These are phyloP conservation scores for Chelmon rostratus DNA, from an alignment of 2,797 vertebrate species.

Conservation along the genomic window DNA sequence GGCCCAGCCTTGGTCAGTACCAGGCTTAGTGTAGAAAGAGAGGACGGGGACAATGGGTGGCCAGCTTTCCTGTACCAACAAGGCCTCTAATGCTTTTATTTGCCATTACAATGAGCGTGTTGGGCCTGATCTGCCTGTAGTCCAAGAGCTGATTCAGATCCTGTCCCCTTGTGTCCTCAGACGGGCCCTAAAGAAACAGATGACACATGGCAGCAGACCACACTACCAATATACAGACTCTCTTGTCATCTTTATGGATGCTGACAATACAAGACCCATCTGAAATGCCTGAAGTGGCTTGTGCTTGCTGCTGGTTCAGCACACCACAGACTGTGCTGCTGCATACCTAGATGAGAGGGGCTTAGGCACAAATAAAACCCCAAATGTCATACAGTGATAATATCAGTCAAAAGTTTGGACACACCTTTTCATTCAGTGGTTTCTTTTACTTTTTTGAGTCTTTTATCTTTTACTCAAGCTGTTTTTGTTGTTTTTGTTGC, in stretches of 20 bases:
- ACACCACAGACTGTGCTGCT: conserved; percentile 41
- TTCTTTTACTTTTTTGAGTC: too few species aligned
- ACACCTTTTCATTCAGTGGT: too few species aligned
- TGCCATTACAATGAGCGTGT: conserved; percentile 66
- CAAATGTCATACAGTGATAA: conserved; percentile 36
- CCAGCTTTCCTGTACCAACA: conserved; percentile 67
- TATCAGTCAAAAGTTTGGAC: too few species aligned
- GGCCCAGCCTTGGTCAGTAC: conserved; percentile 40
- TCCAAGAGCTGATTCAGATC: conserved; percentile 79
- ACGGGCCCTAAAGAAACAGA: conserved; percentile 76
- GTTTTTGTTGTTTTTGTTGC: too few species aligned
- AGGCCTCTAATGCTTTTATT: conserved; percentile 68
- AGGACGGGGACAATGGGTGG: conserved; percentile 57
- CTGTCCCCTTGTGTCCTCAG: conserved; percentile 73
- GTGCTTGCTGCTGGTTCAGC: conserved; percentile 69
- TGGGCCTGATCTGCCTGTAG: conserved; percentile 54
- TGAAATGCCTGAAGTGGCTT: conserved; percentile 65
- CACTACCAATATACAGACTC: conserved; percentile 47
- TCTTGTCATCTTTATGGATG: conserved; percentile 67
- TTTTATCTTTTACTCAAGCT: too few species aligned
- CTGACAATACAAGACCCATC: conserved; percentile 74
- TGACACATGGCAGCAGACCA: conserved; percentile 72
- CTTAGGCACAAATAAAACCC: conserved; percentile 27
- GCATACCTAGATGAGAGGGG: conserved; percentile 51
- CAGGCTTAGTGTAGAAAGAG: conserved; percentile 41